Conservation (phyloP, 2,113 vertebrate genomes). For the Labeo rohita region DNA sequence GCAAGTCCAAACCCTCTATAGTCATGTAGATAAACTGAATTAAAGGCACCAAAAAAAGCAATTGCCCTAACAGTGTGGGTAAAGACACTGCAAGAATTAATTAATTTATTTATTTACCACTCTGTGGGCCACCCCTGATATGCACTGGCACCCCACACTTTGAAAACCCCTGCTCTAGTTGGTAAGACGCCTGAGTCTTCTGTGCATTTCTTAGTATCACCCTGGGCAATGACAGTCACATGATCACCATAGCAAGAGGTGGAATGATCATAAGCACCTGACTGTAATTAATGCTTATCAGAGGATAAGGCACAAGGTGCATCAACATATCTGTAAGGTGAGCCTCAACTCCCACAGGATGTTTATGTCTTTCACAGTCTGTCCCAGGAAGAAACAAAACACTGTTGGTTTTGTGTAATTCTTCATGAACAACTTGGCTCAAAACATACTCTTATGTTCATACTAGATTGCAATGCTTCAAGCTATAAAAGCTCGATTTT, state of each 20-base stretch:
- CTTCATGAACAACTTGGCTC: not conserved
- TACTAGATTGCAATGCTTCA: not conserved
- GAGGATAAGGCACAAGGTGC: not conserved
- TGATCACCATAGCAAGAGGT: not conserved
- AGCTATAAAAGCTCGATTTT: not conserved
- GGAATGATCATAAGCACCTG: not conserved
- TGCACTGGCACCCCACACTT: too few species aligned
- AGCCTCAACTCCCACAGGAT: not conserved
- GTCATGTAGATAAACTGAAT: too few species aligned
- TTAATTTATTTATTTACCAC: too few species aligned
- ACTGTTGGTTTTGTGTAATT: not conserved
- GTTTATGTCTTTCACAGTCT: not conserved
- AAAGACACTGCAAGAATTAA: too few species aligned
- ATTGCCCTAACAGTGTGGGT: too few species aligned
- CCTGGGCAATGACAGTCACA: not conserved
- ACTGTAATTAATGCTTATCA: not conserved
- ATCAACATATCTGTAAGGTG: not conserved
- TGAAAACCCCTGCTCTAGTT: too few species aligned
- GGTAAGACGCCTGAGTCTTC: not conserved
- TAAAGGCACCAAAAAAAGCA: too few species aligned
- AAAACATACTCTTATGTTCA: not conserved
- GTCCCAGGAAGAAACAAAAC: not conserved
- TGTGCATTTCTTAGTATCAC: not conserved
- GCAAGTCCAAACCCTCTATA: too few species aligned
- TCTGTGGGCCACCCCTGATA: too few species aligned